Evolutionary conservation across 2,888 invertebrate genomes (phyloP), one percentile per base, ranked within the genome.

Genomic region (Oscheius sp.): DNA sequence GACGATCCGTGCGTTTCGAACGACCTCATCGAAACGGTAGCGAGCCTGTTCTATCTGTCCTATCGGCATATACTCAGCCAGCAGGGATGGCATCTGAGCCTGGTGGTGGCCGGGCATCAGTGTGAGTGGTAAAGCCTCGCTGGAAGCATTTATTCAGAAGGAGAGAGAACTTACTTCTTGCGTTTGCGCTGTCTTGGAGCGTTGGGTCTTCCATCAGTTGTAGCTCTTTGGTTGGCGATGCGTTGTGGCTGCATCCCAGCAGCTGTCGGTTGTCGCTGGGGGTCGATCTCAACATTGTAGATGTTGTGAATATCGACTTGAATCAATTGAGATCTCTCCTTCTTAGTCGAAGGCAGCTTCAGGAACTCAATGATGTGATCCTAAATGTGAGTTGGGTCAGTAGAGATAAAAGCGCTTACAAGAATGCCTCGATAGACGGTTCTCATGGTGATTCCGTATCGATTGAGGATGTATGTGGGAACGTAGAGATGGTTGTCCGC

Each of bases 401-500:
- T 34, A 10, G n/a, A n/a, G n/a, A n/a, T n/a, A n/a, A n/a, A n/a
- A n/a, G n/a, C n/a, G 46, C 71, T 68, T 25, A 79, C 80, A 42
- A 82, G 42, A 57, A 84, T 68, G 17, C 74, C 61, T 23, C 83
- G 72, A 10, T 66, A 72, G 12, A 80, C 76, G 15, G 75, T 53
- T 25, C 72, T 75, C 63, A 84, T 83, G 27, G 79, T 80, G 63
- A 81, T 72, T 25, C 80, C 68, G 46, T 78, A 69, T 2, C 74
- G 70, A 25, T 58, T 66, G 45, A 84, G 72, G 15, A 72, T 31
- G 1, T 53, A 39, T 6, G 71, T 65, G 2, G 79, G 73, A 0
- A 84, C 81, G 6, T 71, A 70, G 17, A 84, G 73, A 23, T 79
- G 55, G 20, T 75, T 70, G 61, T 78, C 78, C 1, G 81, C 80